Evolutionary conservation across 2,113 vertebrate genomes (phyloP).

Genomic region (Podocnemis expansa): DNA sequence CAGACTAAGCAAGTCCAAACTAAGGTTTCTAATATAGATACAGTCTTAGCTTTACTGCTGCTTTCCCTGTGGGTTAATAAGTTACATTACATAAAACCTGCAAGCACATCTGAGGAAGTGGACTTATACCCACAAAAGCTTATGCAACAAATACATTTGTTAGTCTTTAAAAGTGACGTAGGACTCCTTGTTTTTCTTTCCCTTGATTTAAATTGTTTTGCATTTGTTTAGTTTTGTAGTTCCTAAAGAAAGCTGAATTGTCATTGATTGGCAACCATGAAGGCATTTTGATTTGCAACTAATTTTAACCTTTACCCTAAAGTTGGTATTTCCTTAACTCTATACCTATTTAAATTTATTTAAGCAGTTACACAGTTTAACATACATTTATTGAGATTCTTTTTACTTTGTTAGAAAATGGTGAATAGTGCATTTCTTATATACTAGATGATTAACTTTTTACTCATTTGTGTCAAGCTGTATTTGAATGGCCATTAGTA

Average conservation of each 20-base stretch:
- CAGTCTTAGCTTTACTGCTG: not conserved
- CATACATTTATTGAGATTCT: too few species aligned
- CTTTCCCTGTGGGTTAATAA: not conserved
- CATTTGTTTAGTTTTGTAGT: not conserved
- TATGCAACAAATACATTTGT: too few species aligned
- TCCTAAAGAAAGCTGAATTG: not conserved
- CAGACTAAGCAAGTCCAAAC: too few species aligned
- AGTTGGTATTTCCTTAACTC: too few species aligned
- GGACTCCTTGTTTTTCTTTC: too few species aligned
- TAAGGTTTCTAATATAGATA: too few species aligned
- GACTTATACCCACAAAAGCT: not conserved
- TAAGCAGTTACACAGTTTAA: too few species aligned
- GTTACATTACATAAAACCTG: not conserved
- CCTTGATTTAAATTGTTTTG: not conserved
- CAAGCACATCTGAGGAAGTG: not conserved
- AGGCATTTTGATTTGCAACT: not conserved
- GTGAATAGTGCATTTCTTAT: not conserved
- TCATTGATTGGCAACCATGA: not conserved
- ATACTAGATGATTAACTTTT: not conserved
- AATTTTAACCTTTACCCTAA: not conserved
- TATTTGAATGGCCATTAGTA: not conserved
- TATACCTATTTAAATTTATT: too few species aligned
- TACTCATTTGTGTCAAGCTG: not conserved
- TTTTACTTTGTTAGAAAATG: not conserved
- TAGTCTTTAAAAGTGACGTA: too few species aligned